phyloP scores from a whole-genome alignment of 2,797 vertebrate genomes.

The Mormyrops boulengeri region DNA sequence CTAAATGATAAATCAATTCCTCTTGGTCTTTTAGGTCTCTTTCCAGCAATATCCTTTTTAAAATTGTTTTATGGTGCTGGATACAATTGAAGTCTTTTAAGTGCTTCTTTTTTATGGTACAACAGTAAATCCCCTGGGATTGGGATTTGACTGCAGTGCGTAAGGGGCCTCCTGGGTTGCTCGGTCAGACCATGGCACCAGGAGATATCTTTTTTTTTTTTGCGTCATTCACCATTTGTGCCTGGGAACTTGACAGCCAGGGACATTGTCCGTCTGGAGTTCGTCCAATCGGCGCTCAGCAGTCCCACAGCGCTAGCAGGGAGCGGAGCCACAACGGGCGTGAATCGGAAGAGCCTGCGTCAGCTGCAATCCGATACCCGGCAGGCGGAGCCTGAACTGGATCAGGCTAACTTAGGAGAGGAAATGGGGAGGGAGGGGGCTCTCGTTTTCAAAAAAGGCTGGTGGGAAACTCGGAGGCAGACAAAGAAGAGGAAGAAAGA shows the following conservation, averaged over 20 bases:
- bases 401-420: constrained; percentile 2
- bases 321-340: not conserved
- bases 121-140: not conserved
- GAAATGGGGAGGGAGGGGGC: not conserved
- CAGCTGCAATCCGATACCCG: not conserved
- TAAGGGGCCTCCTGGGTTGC: not conserved
- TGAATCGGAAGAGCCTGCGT: constrained; percentile 7
- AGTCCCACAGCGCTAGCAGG: not conserved
- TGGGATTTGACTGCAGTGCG: not conserved
- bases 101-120: not conserved
- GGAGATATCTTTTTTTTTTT: not conserved
- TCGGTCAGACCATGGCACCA: not conserved
- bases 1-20: not conserved
- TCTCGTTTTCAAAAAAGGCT: not conserved
- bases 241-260: constrained; percentile 2
- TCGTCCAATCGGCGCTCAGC: not conserved
- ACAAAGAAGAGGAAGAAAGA: not conserved
- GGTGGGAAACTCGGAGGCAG: not conserved
- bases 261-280: constrained; percentile 2
- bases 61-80: not conserved
- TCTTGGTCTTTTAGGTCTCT: not conserved
- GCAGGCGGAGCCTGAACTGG: not conserved
- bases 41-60: not conserved
- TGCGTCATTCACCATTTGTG: constrained; percentile 6
- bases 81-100: not conserved